Percentiles rank a stretch among this genome's conserved stretches.
These are phyloP conservation scores for Cisticola juncidis DNA, from an alignment of 2,113 vertebrate genomes.

Conservation along the genomic window DNA sequence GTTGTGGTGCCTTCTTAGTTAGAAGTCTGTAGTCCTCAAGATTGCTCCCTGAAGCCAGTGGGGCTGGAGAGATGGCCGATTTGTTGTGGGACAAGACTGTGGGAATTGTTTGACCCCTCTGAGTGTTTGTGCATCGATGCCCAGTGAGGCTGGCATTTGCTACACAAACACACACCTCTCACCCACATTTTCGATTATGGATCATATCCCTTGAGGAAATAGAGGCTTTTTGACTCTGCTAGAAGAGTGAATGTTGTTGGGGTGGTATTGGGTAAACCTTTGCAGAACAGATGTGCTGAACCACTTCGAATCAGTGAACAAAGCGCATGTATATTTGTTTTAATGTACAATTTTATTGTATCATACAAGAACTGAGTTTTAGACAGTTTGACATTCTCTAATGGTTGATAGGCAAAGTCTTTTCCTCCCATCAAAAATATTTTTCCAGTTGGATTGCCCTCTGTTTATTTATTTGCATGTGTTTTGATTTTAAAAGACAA, in stretches of 20 bases:
- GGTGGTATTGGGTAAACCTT: not conserved
- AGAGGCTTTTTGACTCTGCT: not conserved
- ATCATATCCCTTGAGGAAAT: not conserved
- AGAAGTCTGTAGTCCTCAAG: no score
- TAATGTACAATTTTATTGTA: not conserved
- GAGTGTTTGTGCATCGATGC: not conserved
- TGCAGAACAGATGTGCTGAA: not conserved
- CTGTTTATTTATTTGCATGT: slow-evolving; percentile 43
- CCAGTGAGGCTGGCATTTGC: not conserved
- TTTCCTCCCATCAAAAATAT: slow-evolving; percentile 23
- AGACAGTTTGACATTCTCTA: slow-evolving; percentile 33
- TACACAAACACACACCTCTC: not conserved
- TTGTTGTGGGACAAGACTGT: not conserved
- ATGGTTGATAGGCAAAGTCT: slow-evolving; percentile 21
- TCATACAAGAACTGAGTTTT: not conserved
- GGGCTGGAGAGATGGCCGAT: not conserved
- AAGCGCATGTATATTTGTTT: not conserved
- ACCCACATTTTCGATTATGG: not conserved
- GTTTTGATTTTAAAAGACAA: slow-evolving; percentile 47
- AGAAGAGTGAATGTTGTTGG: not conserved
- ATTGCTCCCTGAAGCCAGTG: not conserved
- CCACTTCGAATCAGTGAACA: not conserved
- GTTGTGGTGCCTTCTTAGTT: not conserved
- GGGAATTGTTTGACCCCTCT: not conserved
- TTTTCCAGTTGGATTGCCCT: slow-evolving; percentile 20